phyloP scores from a whole-genome alignment of 2,113 vertebrate genomes.

The Pseudopipra pipra region DNA sequence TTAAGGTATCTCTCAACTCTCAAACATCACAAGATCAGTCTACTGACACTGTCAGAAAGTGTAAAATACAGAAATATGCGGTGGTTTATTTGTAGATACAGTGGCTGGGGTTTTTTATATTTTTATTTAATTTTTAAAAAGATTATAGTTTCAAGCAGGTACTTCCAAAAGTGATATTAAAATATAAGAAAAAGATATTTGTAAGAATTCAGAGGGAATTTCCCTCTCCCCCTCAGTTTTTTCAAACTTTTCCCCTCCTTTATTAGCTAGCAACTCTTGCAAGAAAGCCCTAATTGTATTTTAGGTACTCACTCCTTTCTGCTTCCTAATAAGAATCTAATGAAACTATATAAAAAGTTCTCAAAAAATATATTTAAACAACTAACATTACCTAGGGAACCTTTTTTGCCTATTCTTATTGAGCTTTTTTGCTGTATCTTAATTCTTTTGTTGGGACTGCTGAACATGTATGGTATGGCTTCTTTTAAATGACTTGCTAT shows the following conservation, averaged over 20 bases:
- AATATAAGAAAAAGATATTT: not conserved
- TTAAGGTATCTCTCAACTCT: not conserved
- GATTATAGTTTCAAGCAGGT: not conserved
- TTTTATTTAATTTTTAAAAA: not conserved
- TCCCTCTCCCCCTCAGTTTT: not conserved
- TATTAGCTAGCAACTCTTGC: not conserved
- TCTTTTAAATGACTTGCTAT: not conserved
- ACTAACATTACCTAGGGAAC: not conserved
- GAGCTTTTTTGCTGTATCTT: not conserved
- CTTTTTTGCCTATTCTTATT: not conserved
- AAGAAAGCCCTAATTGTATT: not conserved
- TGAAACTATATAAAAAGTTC: not conserved
- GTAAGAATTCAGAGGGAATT: not conserved
- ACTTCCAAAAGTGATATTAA: not conserved
- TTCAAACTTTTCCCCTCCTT: not conserved
- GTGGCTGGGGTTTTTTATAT: rapidly evolving
- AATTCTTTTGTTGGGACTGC: not conserved
- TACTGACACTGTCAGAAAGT: not conserved
- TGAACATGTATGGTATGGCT: not conserved
- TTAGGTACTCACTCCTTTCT: not conserved
- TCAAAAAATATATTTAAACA: not conserved
- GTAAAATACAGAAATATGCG: not conserved
- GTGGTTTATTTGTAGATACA: not conserved
- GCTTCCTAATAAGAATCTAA: not conserved
- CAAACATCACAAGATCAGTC: not conserved